Conservation (phyloP, 2,888 invertebrate species). For the Entomobrya multifasciata region DNA sequence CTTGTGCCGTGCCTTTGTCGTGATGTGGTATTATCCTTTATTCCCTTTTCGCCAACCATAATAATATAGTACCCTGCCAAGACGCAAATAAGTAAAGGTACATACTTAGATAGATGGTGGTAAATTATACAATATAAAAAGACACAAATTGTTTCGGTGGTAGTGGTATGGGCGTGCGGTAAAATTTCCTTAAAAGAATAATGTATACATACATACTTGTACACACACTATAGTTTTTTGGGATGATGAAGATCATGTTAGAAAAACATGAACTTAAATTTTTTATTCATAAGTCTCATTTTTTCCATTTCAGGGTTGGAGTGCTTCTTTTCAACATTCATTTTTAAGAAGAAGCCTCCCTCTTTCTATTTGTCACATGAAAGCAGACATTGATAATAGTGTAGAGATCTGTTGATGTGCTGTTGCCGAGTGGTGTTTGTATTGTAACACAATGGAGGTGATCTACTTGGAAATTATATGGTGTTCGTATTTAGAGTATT, state of each 20-base stretch:
- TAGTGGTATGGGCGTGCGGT: neutral
- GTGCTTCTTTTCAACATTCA: neutral
- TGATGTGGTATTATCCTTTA: neutral
- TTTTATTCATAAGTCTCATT: conserved; percentile 32
- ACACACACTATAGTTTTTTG: neutral
- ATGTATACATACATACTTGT: neutral
- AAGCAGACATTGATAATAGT: conserved; percentile 29
- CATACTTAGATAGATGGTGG: too few species aligned
- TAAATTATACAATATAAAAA: conserved; percentile 6
- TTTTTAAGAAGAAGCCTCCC: conserved; percentile 6
- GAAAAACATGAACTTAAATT: conserved; percentile 44
- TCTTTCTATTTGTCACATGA: conserved; percentile 44
- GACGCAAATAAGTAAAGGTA: conserved; percentile 28
- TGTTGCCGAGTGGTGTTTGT: conserved; percentile 34
- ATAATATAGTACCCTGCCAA: conserved; percentile 41
- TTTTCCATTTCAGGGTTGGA: conserved; percentile 22
- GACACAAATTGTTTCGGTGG: neutral
- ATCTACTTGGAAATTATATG: conserved; percentile 36
- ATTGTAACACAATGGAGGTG: conserved; percentile 28
- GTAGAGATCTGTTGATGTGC: conserved; percentile 28
- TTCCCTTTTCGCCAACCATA: neutral
- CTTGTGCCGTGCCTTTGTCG: too few species aligned
- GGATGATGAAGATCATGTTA: conserved; percentile 3
- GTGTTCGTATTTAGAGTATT: conserved; percentile 19
- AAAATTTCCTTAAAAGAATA: neutral